Base-by-base conservation (phyloP, 30 jellyfish, hydroid and myxozoan genomes). In the Turritopsis dohrnii region DNA sequence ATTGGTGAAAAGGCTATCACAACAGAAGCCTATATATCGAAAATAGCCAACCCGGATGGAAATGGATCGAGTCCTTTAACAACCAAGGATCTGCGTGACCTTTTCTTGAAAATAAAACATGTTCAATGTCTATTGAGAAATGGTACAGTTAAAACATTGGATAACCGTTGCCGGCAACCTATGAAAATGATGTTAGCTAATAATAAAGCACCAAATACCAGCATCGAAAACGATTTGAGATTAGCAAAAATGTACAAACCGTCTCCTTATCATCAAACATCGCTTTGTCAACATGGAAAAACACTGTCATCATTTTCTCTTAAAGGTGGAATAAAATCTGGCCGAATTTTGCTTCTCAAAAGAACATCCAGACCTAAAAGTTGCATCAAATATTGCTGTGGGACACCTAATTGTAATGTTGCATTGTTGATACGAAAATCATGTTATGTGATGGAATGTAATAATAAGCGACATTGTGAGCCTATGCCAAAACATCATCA, bases 301-400 rank as follows among this genome's bases (percentile, higher is more conserved):
- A 66, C 73, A 17, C 29, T 82, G 16, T 16, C 52, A 27, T 66
- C 83, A n/a, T 65, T 71, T n/a, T 81, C 88, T 1, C 85, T 92
- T 1, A 87, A 79, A 24, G 95, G 87, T 75, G 98, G 98, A 20
- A 84, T 88, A 18, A 53, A 71, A 25, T 95, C 96, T 8, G 98
- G 98, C 9, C 84, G 81, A 28, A 74, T 87, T 79, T 72, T 84
- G 30, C 89, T 88, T 21, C 66, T 79, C 69, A 90, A 77, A 3
- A 73, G 79, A 31, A 90, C 86, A 18, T 65, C 74, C 65, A 84
- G 85, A 71, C 87, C 90, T 8, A 83, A 66, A 23, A 84, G 81
- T 66, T 92, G 98, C 72, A 86, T 83, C 28, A 86, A 81, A 28
- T 31, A 83, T 54, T 94, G 99, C 77, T 94, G 99, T 81, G 60